Base-by-base conservation (phyloP, 1,140 invertebrate genomes). In the Pectinophora gossypiella region DNA sequence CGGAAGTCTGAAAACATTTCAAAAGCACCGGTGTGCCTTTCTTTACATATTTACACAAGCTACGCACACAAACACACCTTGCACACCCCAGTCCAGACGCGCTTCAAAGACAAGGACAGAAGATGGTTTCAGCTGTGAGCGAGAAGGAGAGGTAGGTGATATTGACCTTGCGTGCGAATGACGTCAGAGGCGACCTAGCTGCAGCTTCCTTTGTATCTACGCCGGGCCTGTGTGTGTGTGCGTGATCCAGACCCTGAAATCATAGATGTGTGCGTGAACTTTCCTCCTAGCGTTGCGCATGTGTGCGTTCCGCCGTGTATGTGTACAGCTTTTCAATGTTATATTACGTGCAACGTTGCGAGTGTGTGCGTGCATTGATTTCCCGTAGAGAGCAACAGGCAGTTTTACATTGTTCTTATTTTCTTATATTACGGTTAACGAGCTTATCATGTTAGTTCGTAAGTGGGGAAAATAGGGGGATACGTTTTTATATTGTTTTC, bases 101-200 rank as follows among this genome's bases (percentile, higher is more conserved):
- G n/a, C n/a, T n/a, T n/a, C n/a, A n/a, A n/a, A n/a, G n/a, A n/a
- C n/a, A n/a, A n/a, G n/a, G n/a, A n/a, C n/a, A n/a, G n/a, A n/a
- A n/a, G n/a, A n/a, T n/a, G n/a, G n/a, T n/a, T n/a, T n/a, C n/a
- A n/a, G n/a, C n/a, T n/a, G n/a, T n/a, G n/a, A n/a, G n/a, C n/a
- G 35, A 51, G 60, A 69, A 20, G 46, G 68, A 58, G 4, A 44
- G 47, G 45, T 48, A 38, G 43, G 76, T 84, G 82, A 68, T 85
- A 85, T 85, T 85, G 82, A 85, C 79, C 82, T 85, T 85, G 79
- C 64, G 59, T 22, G 58, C n/a, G 48, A 12, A 60, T 85, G 82
- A 85, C 82, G 82, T 84, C 80, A 84, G 75, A 74, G 54, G 61
- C 80, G 82, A 84, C 76, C 82, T 82, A 77, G 80, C 74, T 85